Evolutionary conservation across 2,888 invertebrate genomes (phyloP).

Genomic region (Acanthosepion esculentum): DNA sequence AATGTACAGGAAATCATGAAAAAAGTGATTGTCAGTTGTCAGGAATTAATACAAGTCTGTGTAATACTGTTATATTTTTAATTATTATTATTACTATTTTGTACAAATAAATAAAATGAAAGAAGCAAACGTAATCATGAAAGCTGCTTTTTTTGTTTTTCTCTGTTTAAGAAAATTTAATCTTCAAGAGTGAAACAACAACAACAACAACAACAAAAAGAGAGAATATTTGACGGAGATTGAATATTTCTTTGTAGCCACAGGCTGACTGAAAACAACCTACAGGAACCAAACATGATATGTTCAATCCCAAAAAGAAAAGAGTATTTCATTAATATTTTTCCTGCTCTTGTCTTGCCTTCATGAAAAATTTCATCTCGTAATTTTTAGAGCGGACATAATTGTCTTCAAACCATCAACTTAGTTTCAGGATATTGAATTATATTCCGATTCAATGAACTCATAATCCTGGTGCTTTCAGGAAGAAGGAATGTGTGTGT

Average conservation of each 20-base stretch:
- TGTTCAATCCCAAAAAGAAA: background rate
- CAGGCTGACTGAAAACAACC: background rate
- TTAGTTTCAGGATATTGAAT: background rate
- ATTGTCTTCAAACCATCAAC: constrained; percentile 4
- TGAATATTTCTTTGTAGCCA: background rate
- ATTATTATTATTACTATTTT: too few relatives aligned
- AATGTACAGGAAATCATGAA: too few relatives aligned
- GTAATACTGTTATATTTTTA: too few relatives aligned
- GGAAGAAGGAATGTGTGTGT: background rate
- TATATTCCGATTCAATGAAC: background rate
- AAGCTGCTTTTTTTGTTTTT: too few relatives aligned
- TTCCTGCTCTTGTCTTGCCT: background rate
- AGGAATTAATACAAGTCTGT: too few relatives aligned
- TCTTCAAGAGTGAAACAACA: background rate
- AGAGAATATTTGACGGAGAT: background rate
- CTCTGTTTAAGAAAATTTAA: too few relatives aligned
- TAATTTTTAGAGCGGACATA: constrained; percentile 33
- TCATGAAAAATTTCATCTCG: background rate
- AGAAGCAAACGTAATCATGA: too few relatives aligned
- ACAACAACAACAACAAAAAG: background rate
- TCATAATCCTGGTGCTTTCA: background rate
- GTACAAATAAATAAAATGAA: too few relatives aligned
- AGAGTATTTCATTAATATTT: background rate
- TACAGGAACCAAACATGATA: background rate
- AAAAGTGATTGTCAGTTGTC: too few relatives aligned